Evolutionary conservation across 1,140 invertebrate genomes (phyloP).

Genomic region (Halictus rubicundus): DNA sequence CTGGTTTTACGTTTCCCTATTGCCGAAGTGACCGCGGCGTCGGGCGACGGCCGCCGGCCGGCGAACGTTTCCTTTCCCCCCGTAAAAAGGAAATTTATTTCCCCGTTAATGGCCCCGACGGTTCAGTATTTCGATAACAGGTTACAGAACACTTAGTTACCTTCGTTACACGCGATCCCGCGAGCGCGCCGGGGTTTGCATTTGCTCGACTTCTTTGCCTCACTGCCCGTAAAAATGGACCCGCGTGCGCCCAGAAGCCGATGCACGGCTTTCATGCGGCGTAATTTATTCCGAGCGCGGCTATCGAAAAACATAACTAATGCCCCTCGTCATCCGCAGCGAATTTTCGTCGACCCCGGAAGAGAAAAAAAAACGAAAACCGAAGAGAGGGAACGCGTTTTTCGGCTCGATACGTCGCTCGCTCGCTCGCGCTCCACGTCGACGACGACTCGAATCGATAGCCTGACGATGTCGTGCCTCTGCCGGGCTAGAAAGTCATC

Average conservation of each 20-base stretch:
- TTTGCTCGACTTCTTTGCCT: conserved; percentile 12
- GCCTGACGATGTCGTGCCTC: conserved; percentile 42
- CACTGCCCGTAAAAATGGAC: conserved; percentile 12
- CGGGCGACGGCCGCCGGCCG: not conserved
- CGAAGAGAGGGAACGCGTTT: conserved; percentile 6
- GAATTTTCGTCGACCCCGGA: conserved; percentile 27
- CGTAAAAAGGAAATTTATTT: conserved; percentile 21
- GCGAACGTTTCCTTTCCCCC: not conserved
- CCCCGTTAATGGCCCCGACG: conserved; percentile 7
- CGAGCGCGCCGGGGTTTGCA: not conserved
- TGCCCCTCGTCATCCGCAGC: conserved; percentile 33
- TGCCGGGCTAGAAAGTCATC: conserved; percentile 43
- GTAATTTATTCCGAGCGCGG: conserved; percentile 28
- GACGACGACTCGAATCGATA: conserved; percentile 49
- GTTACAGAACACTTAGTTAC: conserved; percentile 6
- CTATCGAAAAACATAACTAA: conserved; percentile 47
- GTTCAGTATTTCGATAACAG: conserved; percentile 19
- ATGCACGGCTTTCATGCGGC: not conserved
- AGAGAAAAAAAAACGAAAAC: not conserved
- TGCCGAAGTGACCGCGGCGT: too few relatives aligned
- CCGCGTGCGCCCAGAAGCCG: not conserved
- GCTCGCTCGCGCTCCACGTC: not conserved
- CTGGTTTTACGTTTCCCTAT: not conserved
- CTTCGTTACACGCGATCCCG: conserved; percentile 1
- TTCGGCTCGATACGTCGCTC: not conserved